Conservation (phyloP, 2,888 invertebrate species). For the Trachelus troglodyta region DNA sequence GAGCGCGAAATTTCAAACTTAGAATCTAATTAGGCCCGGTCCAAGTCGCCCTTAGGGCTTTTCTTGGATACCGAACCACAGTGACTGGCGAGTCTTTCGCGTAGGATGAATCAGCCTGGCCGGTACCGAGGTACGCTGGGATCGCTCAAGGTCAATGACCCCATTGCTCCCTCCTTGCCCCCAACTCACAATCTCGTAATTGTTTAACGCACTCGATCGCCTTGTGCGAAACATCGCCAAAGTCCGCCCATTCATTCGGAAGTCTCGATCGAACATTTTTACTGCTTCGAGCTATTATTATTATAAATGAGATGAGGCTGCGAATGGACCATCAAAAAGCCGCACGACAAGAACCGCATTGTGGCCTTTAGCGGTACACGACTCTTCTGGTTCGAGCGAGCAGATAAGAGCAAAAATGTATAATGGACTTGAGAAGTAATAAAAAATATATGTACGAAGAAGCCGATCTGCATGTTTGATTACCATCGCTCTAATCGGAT, state of each 20-base stretch:
- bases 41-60: conserved; percentile 5
- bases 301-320: not conserved
- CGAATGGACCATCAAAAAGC: conserved; percentile 12
- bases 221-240: not conserved
- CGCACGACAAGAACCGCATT: conserved; percentile 28
- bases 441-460: not conserved
- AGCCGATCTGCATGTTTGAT: not conserved
- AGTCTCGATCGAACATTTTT: not conserved
- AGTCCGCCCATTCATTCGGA: not conserved
- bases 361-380: conserved; percentile 12
- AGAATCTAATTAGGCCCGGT: conserved; percentile 40
- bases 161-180: not conserved
- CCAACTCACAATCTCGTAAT: conserved; percentile 39
- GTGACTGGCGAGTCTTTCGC: conserved; percentile 5
- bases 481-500: not conserved
- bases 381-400: not conserved
- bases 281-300: not conserved
- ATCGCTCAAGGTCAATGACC: not conserved
- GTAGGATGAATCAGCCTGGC: conserved; percentile 34
- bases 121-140: not conserved
- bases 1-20: conserved; percentile 12
- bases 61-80: not conserved
- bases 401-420: not conserved
- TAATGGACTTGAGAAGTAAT: not conserved
- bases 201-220: conserved; percentile 26